phyloP scores from a whole-genome alignment of 2,113 vertebrate genomes.

The Salvelinus alpinus region DNA sequence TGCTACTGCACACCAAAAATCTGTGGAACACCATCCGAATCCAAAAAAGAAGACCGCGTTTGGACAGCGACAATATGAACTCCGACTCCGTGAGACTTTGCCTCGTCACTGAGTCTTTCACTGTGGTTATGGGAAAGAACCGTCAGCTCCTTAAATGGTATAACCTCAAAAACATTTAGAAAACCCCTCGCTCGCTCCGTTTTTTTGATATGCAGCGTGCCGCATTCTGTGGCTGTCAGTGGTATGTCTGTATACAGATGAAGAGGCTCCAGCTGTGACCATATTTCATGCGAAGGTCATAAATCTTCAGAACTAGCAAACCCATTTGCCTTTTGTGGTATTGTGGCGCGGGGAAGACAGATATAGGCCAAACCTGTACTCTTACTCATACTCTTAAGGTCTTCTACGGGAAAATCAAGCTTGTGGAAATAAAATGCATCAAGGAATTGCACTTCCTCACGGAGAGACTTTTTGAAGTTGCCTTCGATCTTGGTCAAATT shows the following conservation, averaged over 20 bases:
- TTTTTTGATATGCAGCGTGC: not conserved
- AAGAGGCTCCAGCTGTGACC: not conserved
- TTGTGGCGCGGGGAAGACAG: not conserved
- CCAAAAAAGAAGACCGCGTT: constrained; percentile 19
- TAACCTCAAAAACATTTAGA: not conserved
- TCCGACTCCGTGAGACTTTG: constrained; percentile 14
- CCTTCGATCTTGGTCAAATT: not conserved
- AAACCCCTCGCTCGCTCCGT: not conserved
- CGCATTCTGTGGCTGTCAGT: constrained; percentile 8
- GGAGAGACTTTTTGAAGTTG: not conserved
- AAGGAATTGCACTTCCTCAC: not conserved
- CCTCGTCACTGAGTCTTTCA: constrained; percentile 31
- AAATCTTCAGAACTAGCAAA: not conserved
- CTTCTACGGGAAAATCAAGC: not conserved
- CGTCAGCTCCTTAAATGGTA: not conserved
- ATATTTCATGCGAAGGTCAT: not conserved
- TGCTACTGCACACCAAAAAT: constrained; percentile 47
- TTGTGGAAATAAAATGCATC: not conserved
- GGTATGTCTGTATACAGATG: not conserved
- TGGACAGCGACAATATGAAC: constrained; percentile 23
- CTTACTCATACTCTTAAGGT: too few relatives aligned
- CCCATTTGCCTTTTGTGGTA: constrained; percentile 1
- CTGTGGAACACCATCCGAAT: constrained; percentile 40
- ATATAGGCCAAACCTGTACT: too few relatives aligned
- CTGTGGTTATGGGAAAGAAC: constrained; percentile 11